A percentile compares a stretch with the other conserved stretches of the same genome.
Conservation (phyloP, 2,888 invertebrate genomes). For the Caenorhabditis angaria region DNA sequence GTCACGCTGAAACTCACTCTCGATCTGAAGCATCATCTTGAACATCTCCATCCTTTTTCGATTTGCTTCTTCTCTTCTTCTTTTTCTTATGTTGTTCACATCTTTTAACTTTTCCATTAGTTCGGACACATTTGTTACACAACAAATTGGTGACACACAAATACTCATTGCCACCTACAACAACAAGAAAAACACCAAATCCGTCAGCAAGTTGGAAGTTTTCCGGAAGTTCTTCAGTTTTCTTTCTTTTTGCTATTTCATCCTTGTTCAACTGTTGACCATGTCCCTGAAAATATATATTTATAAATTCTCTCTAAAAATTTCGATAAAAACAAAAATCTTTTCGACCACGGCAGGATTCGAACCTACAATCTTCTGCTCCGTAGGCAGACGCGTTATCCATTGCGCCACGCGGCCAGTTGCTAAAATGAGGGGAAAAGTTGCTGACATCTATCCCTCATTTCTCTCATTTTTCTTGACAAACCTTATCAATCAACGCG, state of each 20-base stretch:
- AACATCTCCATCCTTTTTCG: constrained; percentile 15
- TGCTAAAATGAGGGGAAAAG: background rate
- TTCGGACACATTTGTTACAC: constrained; percentile 30
- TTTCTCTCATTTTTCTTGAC: background rate
- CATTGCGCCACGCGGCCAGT: constrained; percentile 52
- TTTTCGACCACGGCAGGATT: constrained; percentile 65
- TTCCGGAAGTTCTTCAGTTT: constrained; percentile 21
- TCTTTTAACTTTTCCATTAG: constrained; percentile 28
- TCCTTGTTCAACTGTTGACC: constrained; percentile 17
- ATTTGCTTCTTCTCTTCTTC: constrained; percentile 13
- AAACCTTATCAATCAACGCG: constrained; percentile 7
- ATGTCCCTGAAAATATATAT: constrained; percentile 9
- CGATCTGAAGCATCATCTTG: constrained; percentile 37
- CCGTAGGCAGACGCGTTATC: constrained; percentile 72
- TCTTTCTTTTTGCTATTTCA: constrained; percentile 16
- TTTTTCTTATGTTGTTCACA: constrained; percentile 36
- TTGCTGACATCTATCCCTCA: background rate
- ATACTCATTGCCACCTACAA: constrained; percentile 22
- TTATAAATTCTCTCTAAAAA: background rate
- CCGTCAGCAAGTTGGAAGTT: constrained; percentile 30
- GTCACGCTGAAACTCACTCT: constrained; percentile 14
- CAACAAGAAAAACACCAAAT: constrained; percentile 26
- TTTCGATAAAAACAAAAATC: too few relatives aligned
- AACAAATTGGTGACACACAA: constrained; percentile 32
- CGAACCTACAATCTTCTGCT: constrained; percentile 73